Percentiles rank a stretch among this genome's conserved stretches.
These are phyloP conservation scores for Oryzias celebensis DNA, from an alignment of 2,113 vertebrate genomes.

Conservation along the genomic window DNA sequence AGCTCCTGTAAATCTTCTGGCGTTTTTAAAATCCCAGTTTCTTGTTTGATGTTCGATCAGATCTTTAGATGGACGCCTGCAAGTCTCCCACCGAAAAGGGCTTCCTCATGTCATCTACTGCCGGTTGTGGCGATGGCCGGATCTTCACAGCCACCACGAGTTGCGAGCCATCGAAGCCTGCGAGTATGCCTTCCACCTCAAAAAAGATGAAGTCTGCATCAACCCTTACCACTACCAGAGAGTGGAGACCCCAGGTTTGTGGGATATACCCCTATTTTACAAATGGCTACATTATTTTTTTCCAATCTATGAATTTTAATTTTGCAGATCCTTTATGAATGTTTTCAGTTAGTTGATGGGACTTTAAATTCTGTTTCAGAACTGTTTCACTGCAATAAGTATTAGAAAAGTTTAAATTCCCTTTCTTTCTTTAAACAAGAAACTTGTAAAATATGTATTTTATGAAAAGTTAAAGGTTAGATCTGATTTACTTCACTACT, in stretches of 20 bases:
- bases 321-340: too few species aligned
- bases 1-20: neutral
- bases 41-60: constrained; percentile 70
- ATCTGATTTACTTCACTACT: too few species aligned
- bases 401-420: too few species aligned
- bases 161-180: constrained; percentile 97
- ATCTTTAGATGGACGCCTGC: constrained; percentile 95
- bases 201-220: constrained; percentile 99
- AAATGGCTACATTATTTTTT: too few species aligned
- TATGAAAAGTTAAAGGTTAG: too few species aligned
- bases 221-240: constrained; percentile 99
- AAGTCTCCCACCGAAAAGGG: constrained; percentile 96
- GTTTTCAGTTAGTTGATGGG: too few species aligned
- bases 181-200: constrained; percentile 98
- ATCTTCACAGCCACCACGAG: constrained; percentile 98
- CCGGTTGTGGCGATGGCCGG: constrained; percentile 96
- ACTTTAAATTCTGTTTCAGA: too few species aligned
- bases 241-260: constrained; percentile 95
- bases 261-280: constrained; percentile 28
- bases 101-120: constrained; percentile 97
- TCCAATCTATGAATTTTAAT: too few species aligned
- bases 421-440: too few species aligned
- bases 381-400: too few species aligned
- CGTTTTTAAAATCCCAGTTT: constrained; percentile 20
- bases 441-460: too few species aligned